Percentiles rank a stretch among this genome's conserved stretches.
These are phyloP conservation scores for Sapajus apella DNA, from an alignment of 2,113 vertebrate species.

Conservation along the genomic window DNA sequence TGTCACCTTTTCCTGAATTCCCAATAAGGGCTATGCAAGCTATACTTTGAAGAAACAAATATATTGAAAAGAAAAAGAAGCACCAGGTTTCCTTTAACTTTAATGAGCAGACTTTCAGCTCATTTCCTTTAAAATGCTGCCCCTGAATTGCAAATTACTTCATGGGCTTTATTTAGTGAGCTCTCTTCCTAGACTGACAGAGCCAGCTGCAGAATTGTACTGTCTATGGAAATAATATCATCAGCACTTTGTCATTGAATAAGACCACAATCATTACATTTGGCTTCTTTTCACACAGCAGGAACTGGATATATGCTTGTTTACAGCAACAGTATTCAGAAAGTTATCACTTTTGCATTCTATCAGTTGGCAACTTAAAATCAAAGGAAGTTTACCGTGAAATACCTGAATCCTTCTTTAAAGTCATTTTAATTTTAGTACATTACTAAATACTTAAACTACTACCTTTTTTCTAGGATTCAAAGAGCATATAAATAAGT, in stretches of 20 bases:
- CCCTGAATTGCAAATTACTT: constrained; percentile 73
- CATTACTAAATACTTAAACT: neutral
- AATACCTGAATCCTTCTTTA: neutral
- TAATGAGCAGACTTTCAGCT: constrained; percentile 57
- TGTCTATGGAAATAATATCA: constrained; percentile 70
- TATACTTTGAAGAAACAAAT: constrained; percentile 33
- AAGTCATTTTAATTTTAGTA: constrained; percentile 17
- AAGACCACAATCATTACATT: neutral
- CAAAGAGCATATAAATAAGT: neutral
- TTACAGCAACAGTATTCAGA: constrained; percentile 3
- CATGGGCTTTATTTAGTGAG: constrained; percentile 81
- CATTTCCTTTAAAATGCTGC: constrained; percentile 68
- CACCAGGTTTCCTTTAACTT: constrained; percentile 54
- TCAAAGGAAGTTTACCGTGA: neutral
- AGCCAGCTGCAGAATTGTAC: constrained; percentile 87
- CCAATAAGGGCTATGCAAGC: neutral
- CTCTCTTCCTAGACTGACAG: constrained; percentile 82
- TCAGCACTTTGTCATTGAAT: constrained; percentile 62
- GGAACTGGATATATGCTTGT: neutral
- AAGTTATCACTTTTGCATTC: neutral
- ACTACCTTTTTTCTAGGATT: neutral
- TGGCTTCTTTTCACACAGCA: constrained; percentile 13
- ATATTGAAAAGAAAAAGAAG: neutral
- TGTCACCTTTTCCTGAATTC: constrained; percentile 23
- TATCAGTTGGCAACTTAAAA: neutral